These are phyloP conservation scores for Fulica atra DNA, from an alignment of 2,113 vertebrate species.

Conservation along the genomic window DNA sequence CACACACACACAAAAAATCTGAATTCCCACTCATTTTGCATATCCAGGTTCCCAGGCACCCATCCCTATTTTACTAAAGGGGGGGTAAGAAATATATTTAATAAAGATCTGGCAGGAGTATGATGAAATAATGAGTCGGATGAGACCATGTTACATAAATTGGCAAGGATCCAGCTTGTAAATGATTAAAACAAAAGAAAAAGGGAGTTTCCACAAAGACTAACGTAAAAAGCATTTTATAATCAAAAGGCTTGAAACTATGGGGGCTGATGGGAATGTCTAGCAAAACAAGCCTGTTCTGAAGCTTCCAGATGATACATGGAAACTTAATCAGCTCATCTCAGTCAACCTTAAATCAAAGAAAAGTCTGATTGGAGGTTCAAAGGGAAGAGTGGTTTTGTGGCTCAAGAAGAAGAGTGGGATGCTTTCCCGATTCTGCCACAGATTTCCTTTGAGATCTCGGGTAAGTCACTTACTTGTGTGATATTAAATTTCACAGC, in stretches of 20 bases:
- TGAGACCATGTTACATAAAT: slow-evolving; percentile 69
- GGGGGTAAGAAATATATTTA: slow-evolving; percentile 49
- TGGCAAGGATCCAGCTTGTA: slow-evolving; percentile 61
- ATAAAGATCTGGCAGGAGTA: slow-evolving; percentile 65
- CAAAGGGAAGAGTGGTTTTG: slow-evolving; percentile 56
- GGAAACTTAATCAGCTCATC: slow-evolving; percentile 67
- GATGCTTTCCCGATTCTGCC: slow-evolving; percentile 36
- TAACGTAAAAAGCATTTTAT: slow-evolving; percentile 71
- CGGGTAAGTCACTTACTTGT: slow-evolving; percentile 5
- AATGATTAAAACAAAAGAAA: slow-evolving; percentile 72
- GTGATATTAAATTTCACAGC: slow-evolving; percentile 54
- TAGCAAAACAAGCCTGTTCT: slow-evolving; percentile 69
- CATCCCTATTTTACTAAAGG: slow-evolving; percentile 50
- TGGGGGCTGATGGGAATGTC: slow-evolving; percentile 69
- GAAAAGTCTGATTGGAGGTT: slow-evolving; percentile 60
- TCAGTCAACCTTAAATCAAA: slow-evolving; percentile 63
- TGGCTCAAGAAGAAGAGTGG: slow-evolving; percentile 38
- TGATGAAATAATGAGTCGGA: slow-evolving; percentile 73
- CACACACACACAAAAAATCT: background rate
- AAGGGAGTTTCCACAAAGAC: slow-evolving; percentile 68
- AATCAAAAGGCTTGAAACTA: slow-evolving; percentile 69
- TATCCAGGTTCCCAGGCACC: slow-evolving; percentile 65
- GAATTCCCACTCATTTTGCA: slow-evolving; percentile 64
- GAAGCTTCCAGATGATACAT: slow-evolving; percentile 59
- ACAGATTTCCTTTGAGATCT: slow-evolving; percentile 62